phyloP scores from a whole-genome alignment of 53 echinoderm and acorn worm species.

The Echinarachnius parma region DNA sequence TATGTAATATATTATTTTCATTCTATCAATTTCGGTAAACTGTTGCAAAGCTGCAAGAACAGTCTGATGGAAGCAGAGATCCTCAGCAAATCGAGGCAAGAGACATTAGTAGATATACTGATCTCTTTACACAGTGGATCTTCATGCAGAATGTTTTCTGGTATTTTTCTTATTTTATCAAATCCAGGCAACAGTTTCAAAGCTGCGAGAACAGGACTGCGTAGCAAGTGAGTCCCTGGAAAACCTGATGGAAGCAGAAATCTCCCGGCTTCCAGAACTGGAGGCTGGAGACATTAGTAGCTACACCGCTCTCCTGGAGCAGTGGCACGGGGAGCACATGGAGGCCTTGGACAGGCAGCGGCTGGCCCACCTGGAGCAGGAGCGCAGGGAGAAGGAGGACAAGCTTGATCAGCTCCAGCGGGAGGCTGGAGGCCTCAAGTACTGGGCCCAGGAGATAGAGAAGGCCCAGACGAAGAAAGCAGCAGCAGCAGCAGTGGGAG shows the following conservation, averaged over 20 bases:
- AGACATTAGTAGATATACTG: too few relatives aligned
- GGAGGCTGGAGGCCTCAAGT: conserved; percentile 64
- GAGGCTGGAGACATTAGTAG: conserved; percentile 23
- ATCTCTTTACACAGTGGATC: too few relatives aligned
- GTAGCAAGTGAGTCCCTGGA: conserved; percentile 51
- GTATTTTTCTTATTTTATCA: too few relatives aligned
- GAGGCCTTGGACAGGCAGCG: conserved; percentile 50
- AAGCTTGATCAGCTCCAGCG: conserved; percentile 68
- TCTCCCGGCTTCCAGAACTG: conserved; percentile 40
- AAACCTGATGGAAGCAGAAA: conserved; percentile 35
- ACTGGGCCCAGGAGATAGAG: conserved; percentile 64
- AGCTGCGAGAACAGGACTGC: conserved; percentile 26
- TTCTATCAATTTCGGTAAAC: too few relatives aligned
- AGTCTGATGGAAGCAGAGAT: too few relatives aligned
- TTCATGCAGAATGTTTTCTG: too few relatives aligned
- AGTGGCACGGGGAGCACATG: conserved; percentile 41
- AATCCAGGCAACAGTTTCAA: conserved; percentile 29
- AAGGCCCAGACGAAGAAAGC: conserved; percentile 11
- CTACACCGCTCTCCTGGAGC: conserved; percentile 43
- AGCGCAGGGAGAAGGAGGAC: conserved; percentile 52
- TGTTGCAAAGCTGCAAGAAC: too few relatives aligned
- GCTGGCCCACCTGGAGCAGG: conserved; percentile 45
- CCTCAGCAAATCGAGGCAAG: too few relatives aligned
- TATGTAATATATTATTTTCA: too few relatives aligned
- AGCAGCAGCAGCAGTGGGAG: not conserved